Base-by-base conservation (phyloP, 23 tunicate species). In the Ciona savignyi region DNA sequence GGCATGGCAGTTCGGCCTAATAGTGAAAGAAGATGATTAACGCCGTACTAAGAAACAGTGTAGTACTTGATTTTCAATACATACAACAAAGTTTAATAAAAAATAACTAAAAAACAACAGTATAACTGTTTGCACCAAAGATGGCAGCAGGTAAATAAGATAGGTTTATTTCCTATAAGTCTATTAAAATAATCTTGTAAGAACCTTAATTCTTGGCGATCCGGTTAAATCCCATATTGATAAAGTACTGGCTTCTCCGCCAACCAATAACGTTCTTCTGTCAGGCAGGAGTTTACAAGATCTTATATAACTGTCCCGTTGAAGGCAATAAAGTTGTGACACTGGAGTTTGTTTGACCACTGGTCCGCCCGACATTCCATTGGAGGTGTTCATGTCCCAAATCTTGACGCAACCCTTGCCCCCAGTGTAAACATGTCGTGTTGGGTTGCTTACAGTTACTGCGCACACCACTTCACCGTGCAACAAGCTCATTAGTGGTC, bases 391-490 rank as follows among this genome's bases (percentile, higher is more conserved):
- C 87, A 92, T 92, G 66, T 92, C 98, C 98, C 98, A 92, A 3
- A 92, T 92, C 62, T 92, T 92, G 70, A 92, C 98, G 67, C 88
- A 80, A 27, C 98, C 98, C 65, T 87, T 88, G 33, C 98, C 98
- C 25, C 98, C 98, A 34, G 98, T 92, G 83, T 85, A 92, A 23
- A 92, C 86, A 30, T 73, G 87, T 4, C 92, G 79, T 0, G 93
- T 73, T 34, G 98, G 98, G 68, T 92, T 84, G 70, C 85, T 80
- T n/a, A 92, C 83, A 0, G 98, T 85, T 4, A 92, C 98, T 1
- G 98, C 98, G 71, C 98, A 92, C 20, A 92, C 98, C 24, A 92
- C 98, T 66, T 92, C 98, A 34, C 93, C 93, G 75, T 92, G 98
- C 22, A 63, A 64, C 4, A 92, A 82, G 29, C 84, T 85, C 74